Evolutionary conservation across 2,888 invertebrate species (phyloP).

Genomic region (Lacanobia wlatinum): DNA sequence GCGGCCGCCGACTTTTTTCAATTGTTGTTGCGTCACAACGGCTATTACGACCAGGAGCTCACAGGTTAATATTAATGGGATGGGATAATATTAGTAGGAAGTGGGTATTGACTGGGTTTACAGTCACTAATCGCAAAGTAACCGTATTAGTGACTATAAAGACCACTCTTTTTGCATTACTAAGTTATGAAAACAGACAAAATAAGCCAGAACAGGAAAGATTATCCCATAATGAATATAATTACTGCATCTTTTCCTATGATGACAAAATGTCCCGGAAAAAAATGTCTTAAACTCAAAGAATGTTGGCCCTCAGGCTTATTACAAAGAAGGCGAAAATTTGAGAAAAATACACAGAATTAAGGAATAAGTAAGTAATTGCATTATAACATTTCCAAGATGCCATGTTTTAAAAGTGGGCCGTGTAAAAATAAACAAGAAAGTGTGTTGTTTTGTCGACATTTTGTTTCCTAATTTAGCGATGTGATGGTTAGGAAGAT

Average conservation of each 20-base stretch:
- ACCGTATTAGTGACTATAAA: not conserved
- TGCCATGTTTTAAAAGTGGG: not conserved
- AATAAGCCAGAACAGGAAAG: slow-evolving; percentile 5
- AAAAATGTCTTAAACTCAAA: not conserved
- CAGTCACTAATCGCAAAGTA: no score
- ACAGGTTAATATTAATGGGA: no score
- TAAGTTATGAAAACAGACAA: not conserved
- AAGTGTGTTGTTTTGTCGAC: not conserved
- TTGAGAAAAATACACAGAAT: slow-evolving; percentile 29
- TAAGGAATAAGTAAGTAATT: slow-evolving; percentile 34
- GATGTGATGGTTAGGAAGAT: not conserved
- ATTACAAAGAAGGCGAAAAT: slow-evolving; percentile 6
- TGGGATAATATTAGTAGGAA: no score
- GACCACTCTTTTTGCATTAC: not conserved
- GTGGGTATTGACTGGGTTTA: no score
- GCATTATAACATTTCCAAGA: slow-evolving; percentile 21
- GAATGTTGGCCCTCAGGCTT: not conserved
- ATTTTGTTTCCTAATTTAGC: not conserved
- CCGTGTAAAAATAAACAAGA: not conserved
- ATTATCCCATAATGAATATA: slow-evolving; percentile 17
- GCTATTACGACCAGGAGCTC: no score
- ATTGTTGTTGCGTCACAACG: no score
- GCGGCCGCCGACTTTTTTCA: no score
- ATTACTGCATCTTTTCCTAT: slow-evolving; percentile 21
- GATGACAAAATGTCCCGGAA: not conserved